These are phyloP conservation scores for Moxostoma hubbsi DNA, from an alignment of 2,797 vertebrate species.

Conservation along the genomic window DNA sequence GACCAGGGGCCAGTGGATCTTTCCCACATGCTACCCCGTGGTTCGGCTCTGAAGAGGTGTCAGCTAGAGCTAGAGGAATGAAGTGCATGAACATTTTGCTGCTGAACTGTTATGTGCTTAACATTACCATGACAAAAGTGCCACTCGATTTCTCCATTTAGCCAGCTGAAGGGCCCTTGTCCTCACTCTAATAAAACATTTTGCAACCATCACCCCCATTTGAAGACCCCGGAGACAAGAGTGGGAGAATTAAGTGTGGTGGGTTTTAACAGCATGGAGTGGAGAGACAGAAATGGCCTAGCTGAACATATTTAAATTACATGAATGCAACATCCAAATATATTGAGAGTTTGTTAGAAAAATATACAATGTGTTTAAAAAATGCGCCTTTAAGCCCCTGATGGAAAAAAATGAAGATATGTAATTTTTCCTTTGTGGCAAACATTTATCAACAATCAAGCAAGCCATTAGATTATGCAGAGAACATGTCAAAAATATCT, in stretches of 20 bases:
- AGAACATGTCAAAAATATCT: background rate
- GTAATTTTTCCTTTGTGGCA: background rate
- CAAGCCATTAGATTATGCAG: background rate
- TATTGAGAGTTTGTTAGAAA: too few relatives aligned
- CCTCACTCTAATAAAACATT: conserved; percentile 95
- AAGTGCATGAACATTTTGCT: conserved; percentile 97
- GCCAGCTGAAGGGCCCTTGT: conserved; percentile 93
- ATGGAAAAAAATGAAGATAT: background rate
- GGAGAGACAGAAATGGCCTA: conserved; percentile 14
- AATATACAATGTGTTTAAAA: conserved; percentile 31
- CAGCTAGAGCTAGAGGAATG: conserved; percentile 85
- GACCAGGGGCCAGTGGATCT: conserved; percentile 85
- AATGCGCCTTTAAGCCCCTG: conserved; percentile 21
- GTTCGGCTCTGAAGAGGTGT: conserved; percentile 97
- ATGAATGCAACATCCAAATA: background rate
- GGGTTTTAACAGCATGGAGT: conserved; percentile 40
- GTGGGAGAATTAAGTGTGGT: conserved; percentile 75
- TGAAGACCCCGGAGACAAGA: conserved; percentile 86
- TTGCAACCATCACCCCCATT: conserved; percentile 94
- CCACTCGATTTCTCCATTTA: conserved; percentile 99
- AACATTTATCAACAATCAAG: background rate
- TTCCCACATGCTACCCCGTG: conserved; percentile 99
- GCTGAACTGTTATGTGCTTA: conserved; percentile 98
- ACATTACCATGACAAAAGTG: conserved; percentile 99
- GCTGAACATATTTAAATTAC: conserved; percentile 27